A percentile compares a stretch with the other conserved stretches of the same genome.
Conservation (phyloP, 2,888 invertebrate genomes). For the Heliconius cydno region DNA sequence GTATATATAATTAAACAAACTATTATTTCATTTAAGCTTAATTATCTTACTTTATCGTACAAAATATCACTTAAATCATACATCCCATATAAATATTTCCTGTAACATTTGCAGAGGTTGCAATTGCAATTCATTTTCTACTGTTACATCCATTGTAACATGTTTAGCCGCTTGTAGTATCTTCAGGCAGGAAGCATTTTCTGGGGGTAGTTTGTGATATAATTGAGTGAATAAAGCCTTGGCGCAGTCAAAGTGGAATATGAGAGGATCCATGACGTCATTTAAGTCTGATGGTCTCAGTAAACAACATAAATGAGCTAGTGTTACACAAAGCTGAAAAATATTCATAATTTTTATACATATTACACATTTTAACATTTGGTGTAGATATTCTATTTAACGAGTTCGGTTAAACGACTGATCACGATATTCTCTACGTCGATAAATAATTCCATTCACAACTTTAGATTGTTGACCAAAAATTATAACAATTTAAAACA, state of each 20-base stretch:
- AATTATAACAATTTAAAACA: neutral
- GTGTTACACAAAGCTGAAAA: constrained; percentile 87
- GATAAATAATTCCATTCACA: neutral
- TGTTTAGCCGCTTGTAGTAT: constrained; percentile 77
- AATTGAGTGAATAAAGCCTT: constrained; percentile 69
- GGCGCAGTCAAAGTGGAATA: constrained; percentile 76
- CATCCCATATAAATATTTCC: constrained; percentile 77
- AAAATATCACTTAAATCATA: constrained; percentile 52
- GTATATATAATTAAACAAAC: too few relatives aligned
- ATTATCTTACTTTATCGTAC: neutral
- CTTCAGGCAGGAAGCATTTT: constrained; percentile 70
- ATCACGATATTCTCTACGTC: neutral
- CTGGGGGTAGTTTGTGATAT: constrained; percentile 71
- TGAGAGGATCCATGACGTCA: constrained; percentile 77
- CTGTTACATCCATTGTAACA: constrained; percentile 72
- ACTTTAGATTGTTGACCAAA: neutral
- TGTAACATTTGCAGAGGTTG: constrained; percentile 73
- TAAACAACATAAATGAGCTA: constrained; percentile 87
- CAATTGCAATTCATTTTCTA: constrained; percentile 63
- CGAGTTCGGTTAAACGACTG: neutral
- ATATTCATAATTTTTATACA: neutral
- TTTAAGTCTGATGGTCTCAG: constrained; percentile 83
- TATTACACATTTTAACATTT: neutral
- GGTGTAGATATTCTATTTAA: neutral
- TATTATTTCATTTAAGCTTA: neutral